These are phyloP conservation scores for Epirrhoe alternata DNA, from an alignment of 2,888 invertebrate genomes.

Conservation along the genomic window DNA sequence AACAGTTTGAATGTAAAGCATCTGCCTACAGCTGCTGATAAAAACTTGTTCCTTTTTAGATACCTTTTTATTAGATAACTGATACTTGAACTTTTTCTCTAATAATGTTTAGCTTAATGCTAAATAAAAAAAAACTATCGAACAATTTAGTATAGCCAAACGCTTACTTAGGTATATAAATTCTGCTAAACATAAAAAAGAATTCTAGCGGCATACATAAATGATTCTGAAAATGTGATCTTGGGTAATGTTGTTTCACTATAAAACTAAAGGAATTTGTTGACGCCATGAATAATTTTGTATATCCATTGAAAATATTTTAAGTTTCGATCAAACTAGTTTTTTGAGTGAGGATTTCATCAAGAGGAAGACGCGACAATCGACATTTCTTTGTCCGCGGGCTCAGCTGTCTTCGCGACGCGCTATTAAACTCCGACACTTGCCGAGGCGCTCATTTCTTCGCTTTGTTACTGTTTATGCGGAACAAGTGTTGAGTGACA, in stretches of 20 bases:
- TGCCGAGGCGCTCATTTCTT: slow-evolving; percentile 24
- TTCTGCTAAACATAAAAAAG: no score
- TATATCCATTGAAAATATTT: no score
- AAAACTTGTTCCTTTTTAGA: slow-evolving; percentile 17
- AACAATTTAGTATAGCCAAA: no score
- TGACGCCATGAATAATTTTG: no score
- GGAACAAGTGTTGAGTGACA: slow-evolving; percentile 23
- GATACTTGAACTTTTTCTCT: background rate
- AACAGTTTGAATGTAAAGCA: slow-evolving; percentile 46
- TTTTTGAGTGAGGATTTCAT: slow-evolving; percentile 13
- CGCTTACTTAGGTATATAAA: no score
- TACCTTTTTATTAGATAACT: background rate
- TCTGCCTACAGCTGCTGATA: slow-evolving; percentile 26
- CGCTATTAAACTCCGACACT: slow-evolving; percentile 28
- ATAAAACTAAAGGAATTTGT: no score
- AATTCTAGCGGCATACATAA: no score
- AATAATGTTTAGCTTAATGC: background rate
- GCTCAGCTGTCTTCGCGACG: slow-evolving; percentile 31
- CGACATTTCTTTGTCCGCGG: slow-evolving; percentile 24
- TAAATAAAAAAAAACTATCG: no score
- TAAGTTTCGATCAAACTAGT: background rate
- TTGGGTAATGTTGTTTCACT: no score
- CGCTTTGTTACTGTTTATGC: slow-evolving; percentile 28
- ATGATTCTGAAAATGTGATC: no score
- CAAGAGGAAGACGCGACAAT: slow-evolving; percentile 12